Conservation (phyloP, 2,797 vertebrate genomes). For the Tragopan temminckii region DNA sequence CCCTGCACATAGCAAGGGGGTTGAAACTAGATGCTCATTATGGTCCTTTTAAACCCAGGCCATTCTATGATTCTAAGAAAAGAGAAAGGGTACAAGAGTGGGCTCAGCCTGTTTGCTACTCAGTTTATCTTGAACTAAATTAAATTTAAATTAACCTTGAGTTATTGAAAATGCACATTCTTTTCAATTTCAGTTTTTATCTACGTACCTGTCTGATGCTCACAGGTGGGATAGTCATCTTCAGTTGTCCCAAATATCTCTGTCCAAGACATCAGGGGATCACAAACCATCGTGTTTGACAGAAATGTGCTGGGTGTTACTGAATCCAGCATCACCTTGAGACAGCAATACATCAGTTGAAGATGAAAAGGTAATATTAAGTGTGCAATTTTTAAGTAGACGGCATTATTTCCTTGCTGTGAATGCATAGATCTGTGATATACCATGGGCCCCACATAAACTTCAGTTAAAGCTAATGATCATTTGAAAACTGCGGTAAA, state of each 20-base stretch:
- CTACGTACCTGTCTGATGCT: slow-evolving; percentile 70
- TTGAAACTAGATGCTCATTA: too few relatives aligned
- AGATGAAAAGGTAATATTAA: not conserved
- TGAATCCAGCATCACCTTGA: slow-evolving; percentile 77
- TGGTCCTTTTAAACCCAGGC: too few relatives aligned
- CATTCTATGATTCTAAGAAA: not conserved
- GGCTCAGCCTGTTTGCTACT: not conserved
- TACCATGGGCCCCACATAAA: not conserved
- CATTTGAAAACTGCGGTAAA: not conserved
- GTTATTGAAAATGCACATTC: not conserved
- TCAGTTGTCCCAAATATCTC: slow-evolving; percentile 64
- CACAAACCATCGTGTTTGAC: slow-evolving; percentile 61
- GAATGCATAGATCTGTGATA: not conserved
- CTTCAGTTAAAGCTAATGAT: not conserved
- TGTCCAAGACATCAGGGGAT: slow-evolving; percentile 73
- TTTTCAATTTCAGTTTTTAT: not conserved
- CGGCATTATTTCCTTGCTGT: not conserved
- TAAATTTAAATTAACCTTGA: not conserved
- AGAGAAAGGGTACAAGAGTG: not conserved
- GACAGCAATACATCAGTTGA: not conserved
- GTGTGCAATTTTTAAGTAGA: not conserved
- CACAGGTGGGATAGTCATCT: slow-evolving; percentile 61
- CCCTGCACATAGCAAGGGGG: too few relatives aligned
- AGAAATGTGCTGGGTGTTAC: slow-evolving; percentile 70
- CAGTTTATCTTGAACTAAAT: not conserved